Evolutionary conservation across 2,888 invertebrate species (phyloP).

Genomic region (Helicoverpa assulta): DNA sequence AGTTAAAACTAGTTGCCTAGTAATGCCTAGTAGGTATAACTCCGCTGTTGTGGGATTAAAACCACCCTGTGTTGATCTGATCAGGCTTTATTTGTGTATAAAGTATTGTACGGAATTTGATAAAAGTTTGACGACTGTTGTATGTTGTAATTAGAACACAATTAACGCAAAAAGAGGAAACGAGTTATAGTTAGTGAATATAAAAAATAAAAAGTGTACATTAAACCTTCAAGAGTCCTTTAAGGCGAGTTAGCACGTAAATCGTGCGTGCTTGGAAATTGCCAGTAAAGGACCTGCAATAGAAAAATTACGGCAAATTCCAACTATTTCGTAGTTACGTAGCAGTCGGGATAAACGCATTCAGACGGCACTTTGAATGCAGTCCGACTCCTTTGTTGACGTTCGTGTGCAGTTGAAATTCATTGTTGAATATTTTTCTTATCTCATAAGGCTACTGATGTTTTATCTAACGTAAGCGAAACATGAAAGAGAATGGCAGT

Average conservation of each 20-base stretch:
- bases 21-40: too few relatives aligned
- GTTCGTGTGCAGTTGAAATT: slow-evolving; percentile 2
- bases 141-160: too few relatives aligned
- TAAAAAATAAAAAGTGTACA: neutral
- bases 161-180: too few relatives aligned
- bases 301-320: slow-evolving; percentile 2
- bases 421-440: neutral
- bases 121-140: too few relatives aligned
- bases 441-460: neutral
- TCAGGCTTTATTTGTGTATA: too few relatives aligned
- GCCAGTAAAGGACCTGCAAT: neutral
- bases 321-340: neutral
- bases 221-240: neutral
- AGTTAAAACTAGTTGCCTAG: neutral
- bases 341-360: neutral
- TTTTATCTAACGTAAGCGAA: slow-evolving; percentile 5
- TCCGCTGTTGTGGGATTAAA: neutral
- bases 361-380: neutral
- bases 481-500: slow-evolving; percentile 5
- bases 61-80: neutral
- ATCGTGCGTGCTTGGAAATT: neutral
- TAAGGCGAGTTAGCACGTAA: neutral
- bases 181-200: too few relatives aligned
- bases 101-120: too few relatives aligned
- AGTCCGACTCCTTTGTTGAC: neutral